A percentile compares a stretch with the other conserved stretches of the same genome.
These are phyloP conservation scores for Helicolenus hilgendorfi DNA, from an alignment of 2,797 vertebrate genomes.

Conservation along the genomic window DNA sequence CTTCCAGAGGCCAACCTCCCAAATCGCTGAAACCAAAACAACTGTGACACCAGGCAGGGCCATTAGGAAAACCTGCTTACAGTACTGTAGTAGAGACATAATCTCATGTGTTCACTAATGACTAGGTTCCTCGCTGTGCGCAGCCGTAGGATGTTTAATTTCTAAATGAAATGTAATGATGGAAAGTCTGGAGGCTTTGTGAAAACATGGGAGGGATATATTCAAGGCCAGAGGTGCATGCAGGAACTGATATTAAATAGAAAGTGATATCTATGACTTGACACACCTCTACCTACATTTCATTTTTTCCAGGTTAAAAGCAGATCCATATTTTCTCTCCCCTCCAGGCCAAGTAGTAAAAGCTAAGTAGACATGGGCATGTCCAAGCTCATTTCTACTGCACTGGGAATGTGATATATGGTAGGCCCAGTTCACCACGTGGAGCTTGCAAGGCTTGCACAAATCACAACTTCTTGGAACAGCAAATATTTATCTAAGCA, in stretches of 20 bases:
- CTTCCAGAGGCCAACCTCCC: slow-evolving; percentile 55
- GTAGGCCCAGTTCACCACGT: neutral
- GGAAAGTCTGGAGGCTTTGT: slow-evolving; percentile 28
- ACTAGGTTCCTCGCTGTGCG: slow-evolving; percentile 19
- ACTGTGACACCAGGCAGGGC: slow-evolving; percentile 40
- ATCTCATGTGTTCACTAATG: slow-evolving; percentile 39
- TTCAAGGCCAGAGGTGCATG: neutral
- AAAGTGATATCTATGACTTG: neutral
- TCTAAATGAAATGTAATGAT: slow-evolving; percentile 30
- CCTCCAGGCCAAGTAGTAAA: neutral
- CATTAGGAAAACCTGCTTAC: slow-evolving; percentile 23
- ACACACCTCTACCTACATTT: neutral
- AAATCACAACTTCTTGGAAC: neutral
- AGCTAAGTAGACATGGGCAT: slow-evolving; percentile 14
- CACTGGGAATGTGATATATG: slow-evolving; percentile 17
- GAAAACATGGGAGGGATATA: slow-evolving; percentile 39
- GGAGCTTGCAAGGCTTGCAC: slow-evolving; percentile 8
- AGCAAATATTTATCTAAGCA: slow-evolving; percentile 3
- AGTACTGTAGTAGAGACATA: slow-evolving; percentile 2
- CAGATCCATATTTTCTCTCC: slow-evolving; percentile 15
- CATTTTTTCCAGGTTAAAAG: slow-evolving; percentile 7
- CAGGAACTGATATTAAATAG: neutral
- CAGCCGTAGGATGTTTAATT: slow-evolving; percentile 26
- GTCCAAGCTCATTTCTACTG: slow-evolving; percentile 29
- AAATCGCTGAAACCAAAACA: slow-evolving; percentile 62